Evolutionary conservation across 2,113 vertebrate genomes (phyloP).

Genomic region (Pelodiscus sinensis): DNA sequence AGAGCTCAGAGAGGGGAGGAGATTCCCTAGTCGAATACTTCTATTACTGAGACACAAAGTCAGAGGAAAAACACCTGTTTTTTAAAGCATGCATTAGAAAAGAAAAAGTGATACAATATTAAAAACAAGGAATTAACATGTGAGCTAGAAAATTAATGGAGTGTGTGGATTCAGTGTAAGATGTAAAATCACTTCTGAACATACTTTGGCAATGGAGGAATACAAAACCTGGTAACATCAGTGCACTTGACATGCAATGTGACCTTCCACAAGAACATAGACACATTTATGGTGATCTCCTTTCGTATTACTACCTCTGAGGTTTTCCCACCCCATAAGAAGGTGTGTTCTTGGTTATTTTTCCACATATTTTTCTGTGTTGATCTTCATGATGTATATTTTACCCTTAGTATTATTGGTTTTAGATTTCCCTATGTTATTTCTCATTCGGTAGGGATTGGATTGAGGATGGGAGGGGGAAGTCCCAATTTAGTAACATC

Average conservation of each 20-base stretch:
- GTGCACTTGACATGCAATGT: not conserved
- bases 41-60: not conserved
- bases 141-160: not conserved
- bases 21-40: not conserved
- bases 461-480: not conserved
- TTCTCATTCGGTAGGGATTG: not conserved
- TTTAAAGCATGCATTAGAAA: not conserved
- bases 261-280: not conserved
- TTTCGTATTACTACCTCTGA: not conserved
- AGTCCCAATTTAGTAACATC: not conserved
- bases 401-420: not conserved
- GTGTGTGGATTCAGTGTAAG: not conserved
- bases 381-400: not conserved
- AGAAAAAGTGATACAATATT: not conserved
- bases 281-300: not conserved
- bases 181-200: not conserved
- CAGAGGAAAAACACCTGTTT: not conserved
- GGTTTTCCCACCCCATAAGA: not conserved
- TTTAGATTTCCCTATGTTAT: not conserved
- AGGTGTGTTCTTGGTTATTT: not conserved
- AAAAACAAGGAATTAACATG: not conserved
- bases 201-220: not conserved
- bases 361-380: not conserved
- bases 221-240: not conserved
- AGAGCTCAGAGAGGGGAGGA: not conserved